phyloP scores from a whole-genome alignment of 2,797 vertebrate genomes.

The Meriones psammophilus region DNA sequence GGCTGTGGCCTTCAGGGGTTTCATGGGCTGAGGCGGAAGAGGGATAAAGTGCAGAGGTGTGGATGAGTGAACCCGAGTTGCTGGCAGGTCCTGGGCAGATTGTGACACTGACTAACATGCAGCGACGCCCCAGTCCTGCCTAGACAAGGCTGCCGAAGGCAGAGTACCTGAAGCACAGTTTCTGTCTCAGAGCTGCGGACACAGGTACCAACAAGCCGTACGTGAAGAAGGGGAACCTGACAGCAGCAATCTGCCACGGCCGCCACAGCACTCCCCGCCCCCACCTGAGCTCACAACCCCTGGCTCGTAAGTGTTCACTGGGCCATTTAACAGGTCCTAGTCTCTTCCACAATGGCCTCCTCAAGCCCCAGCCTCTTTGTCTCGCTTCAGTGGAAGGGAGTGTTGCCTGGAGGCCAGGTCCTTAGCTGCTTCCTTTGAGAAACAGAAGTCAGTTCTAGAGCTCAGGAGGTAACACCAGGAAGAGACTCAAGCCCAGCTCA shows the following conservation, averaged over 20 bases:
- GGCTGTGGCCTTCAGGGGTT: constrained; percentile 96
- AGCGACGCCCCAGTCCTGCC: not conserved
- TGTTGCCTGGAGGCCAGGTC: not conserved
- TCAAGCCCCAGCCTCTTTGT: not conserved
- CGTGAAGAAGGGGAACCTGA: not conserved
- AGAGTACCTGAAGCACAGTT: not conserved
- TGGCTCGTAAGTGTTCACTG: rapidly evolving
- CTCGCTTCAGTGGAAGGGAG: not conserved
- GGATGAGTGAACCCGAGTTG: not conserved
- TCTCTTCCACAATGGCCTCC: constrained; percentile 43
- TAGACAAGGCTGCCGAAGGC: not conserved
- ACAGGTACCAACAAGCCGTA: not conserved
- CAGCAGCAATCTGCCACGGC: not conserved
- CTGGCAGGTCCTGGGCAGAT: not conserved
- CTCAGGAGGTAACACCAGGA: not conserved
- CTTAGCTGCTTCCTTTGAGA: constrained; percentile 38
- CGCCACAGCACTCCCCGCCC: not conserved
- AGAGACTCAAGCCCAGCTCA: not conserved
- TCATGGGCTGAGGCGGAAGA: constrained; percentile 93
- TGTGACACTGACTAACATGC: no score
- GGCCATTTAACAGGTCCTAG: not conserved
- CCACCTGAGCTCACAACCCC: not conserved
- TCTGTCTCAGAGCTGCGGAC: not conserved
- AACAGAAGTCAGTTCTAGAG: not conserved
- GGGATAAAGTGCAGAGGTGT: not conserved